These are phyloP conservation scores for Drosophila nr. perissopoda DNA, from an alignment of 2,888 invertebrate genomes.

Conservation along the genomic window DNA sequence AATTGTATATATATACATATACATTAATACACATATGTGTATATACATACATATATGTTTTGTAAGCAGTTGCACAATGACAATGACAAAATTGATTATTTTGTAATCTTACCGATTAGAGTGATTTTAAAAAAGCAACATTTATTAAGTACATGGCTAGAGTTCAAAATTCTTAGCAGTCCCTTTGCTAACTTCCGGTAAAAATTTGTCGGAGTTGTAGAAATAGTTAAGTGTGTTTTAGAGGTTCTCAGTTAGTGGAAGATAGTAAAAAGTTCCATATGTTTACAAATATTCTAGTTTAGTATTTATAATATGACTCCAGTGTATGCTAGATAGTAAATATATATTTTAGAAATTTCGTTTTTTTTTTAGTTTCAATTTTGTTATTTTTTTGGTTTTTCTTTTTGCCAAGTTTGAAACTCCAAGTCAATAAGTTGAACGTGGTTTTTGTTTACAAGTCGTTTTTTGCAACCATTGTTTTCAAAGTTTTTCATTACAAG, in stretches of 20 bases:
- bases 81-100: slow-evolving; percentile 33
- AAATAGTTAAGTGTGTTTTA: slow-evolving; percentile 29
- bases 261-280: slow-evolving; percentile 52
- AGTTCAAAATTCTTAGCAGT: slow-evolving; percentile 28
- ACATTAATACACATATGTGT: slow-evolving; percentile 8
- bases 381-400: slow-evolving; percentile 28
- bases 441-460: slow-evolving; percentile 43
- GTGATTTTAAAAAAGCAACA: slow-evolving; percentile 11
- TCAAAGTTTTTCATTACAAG: slow-evolving; percentile 47
- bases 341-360: slow-evolving; percentile 26
- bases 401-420: slow-evolving; percentile 66
- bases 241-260: slow-evolving; percentile 6
- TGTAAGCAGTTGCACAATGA: slow-evolving; percentile 45
- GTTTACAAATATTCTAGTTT: slow-evolving; percentile 45
- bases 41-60: slow-evolving; percentile 1
- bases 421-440: slow-evolving; percentile 62
- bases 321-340: slow-evolving; percentile 35
- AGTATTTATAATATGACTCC: slow-evolving; percentile 50
- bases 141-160: slow-evolving; percentile 14
- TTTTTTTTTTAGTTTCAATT: slow-evolving; percentile 1
- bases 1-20: slow-evolving; percentile 21
- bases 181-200: slow-evolving; percentile 35
- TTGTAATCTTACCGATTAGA: slow-evolving; percentile 28
- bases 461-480: slow-evolving; percentile 30
- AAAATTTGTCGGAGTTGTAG: slow-evolving; percentile 48